Percentiles rank a stretch among this genome's conserved stretches.
Evolutionary conservation across 2,113 vertebrate species (phyloP).

Genomic region (Porphyrio hochstetteri): DNA sequence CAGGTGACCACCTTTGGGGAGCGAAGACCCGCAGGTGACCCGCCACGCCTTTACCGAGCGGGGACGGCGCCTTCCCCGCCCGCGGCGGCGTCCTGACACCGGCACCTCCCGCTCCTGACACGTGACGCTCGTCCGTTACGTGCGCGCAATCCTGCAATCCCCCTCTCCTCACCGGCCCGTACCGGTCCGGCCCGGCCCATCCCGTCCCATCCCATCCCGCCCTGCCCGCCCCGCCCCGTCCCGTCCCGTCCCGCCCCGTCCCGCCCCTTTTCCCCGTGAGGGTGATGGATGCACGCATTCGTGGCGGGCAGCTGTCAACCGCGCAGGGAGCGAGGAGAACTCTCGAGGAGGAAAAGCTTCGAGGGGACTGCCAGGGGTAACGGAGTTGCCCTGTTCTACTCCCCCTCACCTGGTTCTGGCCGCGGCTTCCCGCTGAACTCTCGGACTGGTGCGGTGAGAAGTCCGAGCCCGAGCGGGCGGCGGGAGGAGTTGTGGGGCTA

Average conservation of each 20-base stretch:
- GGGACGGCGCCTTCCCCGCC: no score
- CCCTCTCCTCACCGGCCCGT: no score
- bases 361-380: not conserved
- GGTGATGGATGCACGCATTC: conserved; percentile 21
- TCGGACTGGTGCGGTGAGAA: not conserved
- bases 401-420: not conserved
- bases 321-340: not conserved
- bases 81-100: fast-evolving
- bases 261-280: not conserved
- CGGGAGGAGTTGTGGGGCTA: not conserved
- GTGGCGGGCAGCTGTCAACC: conserved; percentile 63
- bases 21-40: not conserved
- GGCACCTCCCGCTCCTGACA: fast-evolving
- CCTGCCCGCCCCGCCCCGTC: no score
- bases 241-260: no score
- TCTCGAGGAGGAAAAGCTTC: not conserved
- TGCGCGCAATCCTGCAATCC: no score
- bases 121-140: not conserved
- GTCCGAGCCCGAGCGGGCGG: not conserved
- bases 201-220: no score
- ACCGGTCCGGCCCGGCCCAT: no score
- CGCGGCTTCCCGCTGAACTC: not conserved
- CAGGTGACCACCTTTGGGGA: not conserved
- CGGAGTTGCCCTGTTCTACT: not conserved
- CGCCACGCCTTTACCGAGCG: not conserved